phyloP scores from a whole-genome alignment of 2,797 vertebrate genomes.

The Darevskia nairensis region DNA sequence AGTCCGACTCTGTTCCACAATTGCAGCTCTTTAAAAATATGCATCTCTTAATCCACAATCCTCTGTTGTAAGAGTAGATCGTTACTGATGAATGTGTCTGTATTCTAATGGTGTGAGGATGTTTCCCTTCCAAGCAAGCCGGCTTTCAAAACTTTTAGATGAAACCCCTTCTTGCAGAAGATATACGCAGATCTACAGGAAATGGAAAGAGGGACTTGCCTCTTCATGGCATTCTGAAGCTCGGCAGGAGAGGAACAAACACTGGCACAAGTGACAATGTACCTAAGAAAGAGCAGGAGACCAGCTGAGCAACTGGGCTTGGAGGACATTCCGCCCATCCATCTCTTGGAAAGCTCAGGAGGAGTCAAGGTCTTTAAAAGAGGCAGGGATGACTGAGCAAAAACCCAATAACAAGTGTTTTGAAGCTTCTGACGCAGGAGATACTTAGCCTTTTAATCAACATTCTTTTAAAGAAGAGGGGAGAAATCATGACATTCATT shows the following conservation, averaged over 20 bases:
- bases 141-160: background rate
- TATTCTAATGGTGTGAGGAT: background rate
- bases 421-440: background rate
- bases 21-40: background rate
- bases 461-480: background rate
- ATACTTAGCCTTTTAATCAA: conserved; percentile 3
- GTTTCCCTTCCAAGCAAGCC: background rate
- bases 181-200: background rate
- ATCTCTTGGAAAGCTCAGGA: background rate
- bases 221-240: too few relatives aligned
- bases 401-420: background rate
- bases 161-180: background rate
- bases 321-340: too few relatives aligned
- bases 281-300: background rate
- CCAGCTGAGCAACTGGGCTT: background rate
- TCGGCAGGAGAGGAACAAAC: background rate
- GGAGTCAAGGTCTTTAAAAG: background rate
- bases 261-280: background rate
- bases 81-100: background rate
- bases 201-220: too few relatives aligned
- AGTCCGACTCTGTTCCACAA: background rate
- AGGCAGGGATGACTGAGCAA: background rate
- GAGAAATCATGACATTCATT: background rate
- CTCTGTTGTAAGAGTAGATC: background rate
- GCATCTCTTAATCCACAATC: background rate